These are phyloP conservation scores for Nysson spinosus DNA, from an alignment of 2,888 invertebrate genomes.

Conservation along the genomic window DNA sequence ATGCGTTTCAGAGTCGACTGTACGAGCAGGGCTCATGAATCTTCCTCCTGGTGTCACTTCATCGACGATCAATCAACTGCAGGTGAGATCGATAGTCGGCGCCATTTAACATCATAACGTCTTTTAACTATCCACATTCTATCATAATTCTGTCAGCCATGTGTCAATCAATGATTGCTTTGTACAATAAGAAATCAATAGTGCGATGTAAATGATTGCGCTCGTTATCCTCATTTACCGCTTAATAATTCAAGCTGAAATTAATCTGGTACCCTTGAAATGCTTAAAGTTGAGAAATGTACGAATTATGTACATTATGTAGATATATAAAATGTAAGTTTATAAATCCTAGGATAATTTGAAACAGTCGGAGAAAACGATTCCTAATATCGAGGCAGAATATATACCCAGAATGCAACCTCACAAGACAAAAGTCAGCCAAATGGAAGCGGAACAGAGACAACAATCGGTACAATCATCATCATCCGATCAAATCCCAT, in stretches of 20 bases:
- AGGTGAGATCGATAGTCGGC: slow-evolving; percentile 41
- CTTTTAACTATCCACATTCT: background rate
- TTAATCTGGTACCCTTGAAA: no score
- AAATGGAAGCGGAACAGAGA: slow-evolving; percentile 61
- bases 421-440: slow-evolving; percentile 48
- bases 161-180: no score
- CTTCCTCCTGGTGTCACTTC: slow-evolving; percentile 57
- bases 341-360: no score
- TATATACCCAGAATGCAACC: slow-evolving; percentile 66
- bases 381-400: slow-evolving; percentile 44
- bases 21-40: slow-evolving; percentile 50
- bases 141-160: no score
- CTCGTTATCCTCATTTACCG: no score
- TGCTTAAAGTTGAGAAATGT: no score
- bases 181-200: no score
- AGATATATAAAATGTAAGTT: no score
- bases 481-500: slow-evolving; percentile 34
- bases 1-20: slow-evolving; percentile 43
- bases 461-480: slow-evolving; percentile 42
- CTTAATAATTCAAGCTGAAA: no score
- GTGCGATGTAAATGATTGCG: no score
- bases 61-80: slow-evolving; percentile 63
- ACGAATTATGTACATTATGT: no score
- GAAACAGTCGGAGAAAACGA: slow-evolving; percentile 51
- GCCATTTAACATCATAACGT: background rate